Evolutionary conservation across 2,797 vertebrate species (phyloP).

Genomic region (Pagetopsis macropterus): DNA sequence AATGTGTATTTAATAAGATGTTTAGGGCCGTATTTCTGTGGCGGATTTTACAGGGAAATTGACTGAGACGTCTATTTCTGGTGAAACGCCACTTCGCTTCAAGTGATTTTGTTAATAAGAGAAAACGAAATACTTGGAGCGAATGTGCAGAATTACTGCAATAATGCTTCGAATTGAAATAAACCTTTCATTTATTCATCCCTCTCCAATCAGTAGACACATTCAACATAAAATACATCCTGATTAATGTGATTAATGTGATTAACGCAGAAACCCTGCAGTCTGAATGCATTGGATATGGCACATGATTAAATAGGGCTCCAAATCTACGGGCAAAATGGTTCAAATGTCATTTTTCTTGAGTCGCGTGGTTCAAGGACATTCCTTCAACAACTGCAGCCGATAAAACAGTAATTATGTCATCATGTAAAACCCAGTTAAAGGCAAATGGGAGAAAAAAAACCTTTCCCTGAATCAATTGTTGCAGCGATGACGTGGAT

Average conservation of each 20-base stretch:
- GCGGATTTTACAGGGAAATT: background rate
- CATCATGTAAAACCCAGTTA: background rate
- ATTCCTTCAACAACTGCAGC: background rate
- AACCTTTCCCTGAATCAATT: constrained; percentile 31
- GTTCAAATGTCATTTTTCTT: background rate
- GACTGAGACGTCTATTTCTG: background rate
- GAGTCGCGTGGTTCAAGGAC: background rate
- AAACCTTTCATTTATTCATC: background rate
- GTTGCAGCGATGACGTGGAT: constrained; percentile 40
- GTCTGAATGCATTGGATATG: background rate
- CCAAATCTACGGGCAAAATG: background rate
- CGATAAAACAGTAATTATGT: background rate
- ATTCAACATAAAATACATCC: background rate
- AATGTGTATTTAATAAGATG: background rate
- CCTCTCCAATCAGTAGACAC: background rate
- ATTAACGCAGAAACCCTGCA: background rate
- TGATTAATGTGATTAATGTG: background rate
- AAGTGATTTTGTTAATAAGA: background rate
- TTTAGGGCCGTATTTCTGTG: background rate
- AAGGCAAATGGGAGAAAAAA: constrained; percentile 8
- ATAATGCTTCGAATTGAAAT: background rate
- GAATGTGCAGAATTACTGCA: background rate
- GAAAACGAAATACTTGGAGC: background rate
- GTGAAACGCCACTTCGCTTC: background rate
- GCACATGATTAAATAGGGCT: too few species aligned